Evolutionary conservation across 2,797 vertebrate genomes (phyloP).

Genomic region (Myoxocephalus aenaeus): DNA sequence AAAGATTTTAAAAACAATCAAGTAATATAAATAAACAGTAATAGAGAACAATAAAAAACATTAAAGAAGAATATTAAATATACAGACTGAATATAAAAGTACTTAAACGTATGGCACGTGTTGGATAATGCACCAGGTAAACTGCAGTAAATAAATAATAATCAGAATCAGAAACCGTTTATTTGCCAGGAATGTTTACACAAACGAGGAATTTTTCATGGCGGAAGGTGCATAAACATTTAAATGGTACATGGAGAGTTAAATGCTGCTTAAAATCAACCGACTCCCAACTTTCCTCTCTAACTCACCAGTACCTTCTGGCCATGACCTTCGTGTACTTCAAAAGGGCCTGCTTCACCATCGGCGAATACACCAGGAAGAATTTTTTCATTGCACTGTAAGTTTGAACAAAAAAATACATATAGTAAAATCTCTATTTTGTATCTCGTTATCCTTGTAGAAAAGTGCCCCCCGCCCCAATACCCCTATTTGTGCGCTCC

Average conservation of each 20-base stretch:
- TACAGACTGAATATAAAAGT: no score
- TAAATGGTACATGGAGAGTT: not conserved
- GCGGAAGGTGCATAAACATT: no score
- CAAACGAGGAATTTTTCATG: no score
- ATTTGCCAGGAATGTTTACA: no score
- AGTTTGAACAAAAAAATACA: constrained; percentile 74
- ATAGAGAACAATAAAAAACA: no score
- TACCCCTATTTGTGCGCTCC: not conserved
- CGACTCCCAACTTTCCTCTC: not conserved
- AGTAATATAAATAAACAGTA: no score
- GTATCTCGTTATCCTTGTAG: not conserved
- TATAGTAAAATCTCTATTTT: not conserved
- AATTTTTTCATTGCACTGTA: constrained; percentile 98
- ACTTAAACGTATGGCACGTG: no score
- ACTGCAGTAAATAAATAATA: no score
- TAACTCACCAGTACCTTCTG: constrained; percentile 91
- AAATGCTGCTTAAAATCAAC: not conserved
- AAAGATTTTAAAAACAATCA: no score
- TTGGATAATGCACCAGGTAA: no score
- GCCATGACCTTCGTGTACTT: constrained; percentile 99
- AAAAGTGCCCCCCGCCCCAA: not conserved
- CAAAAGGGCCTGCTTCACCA: constrained; percentile 92
- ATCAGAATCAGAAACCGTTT: no score
- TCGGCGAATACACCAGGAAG: constrained; percentile 89
- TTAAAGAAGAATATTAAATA: no score